A percentile compares a stretch with the other conserved stretches of the same genome.
These are phyloP conservation scores for Hippolais icterina DNA, from an alignment of 2,113 vertebrate genomes.

Conservation along the genomic window DNA sequence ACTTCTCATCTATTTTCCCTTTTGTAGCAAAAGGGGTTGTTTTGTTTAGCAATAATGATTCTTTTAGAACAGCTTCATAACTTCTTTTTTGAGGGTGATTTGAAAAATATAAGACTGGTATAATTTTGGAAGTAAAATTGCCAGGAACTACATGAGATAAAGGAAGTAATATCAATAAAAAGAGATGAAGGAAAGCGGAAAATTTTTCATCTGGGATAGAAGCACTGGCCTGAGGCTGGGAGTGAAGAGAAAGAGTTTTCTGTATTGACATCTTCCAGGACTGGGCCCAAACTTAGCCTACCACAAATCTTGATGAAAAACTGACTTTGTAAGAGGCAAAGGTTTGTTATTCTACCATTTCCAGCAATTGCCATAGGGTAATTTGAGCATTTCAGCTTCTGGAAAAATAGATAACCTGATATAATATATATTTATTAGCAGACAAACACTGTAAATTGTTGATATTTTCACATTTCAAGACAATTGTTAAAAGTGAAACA, in stretches of 20 bases:
- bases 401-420: conserved; percentile 42
- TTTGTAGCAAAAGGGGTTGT: neutral
- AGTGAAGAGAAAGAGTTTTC: neutral
- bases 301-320: neutral
- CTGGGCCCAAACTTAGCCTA: neutral
- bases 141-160: neutral
- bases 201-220: neutral
- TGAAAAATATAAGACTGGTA: neutral
- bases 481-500: conserved; percentile 60
- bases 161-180: neutral
- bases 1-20: neutral
- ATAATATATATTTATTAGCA: conserved; percentile 44
- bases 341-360: neutral
- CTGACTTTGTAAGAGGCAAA: neutral
- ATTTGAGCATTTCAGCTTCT: neutral
- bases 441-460: conserved; percentile 18
- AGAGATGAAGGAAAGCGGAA: neutral
- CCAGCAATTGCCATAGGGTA: neutral
- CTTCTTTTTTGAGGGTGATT: neutral
- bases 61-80: neutral
- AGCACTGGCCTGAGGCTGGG: neutral
- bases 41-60: neutral
- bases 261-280: neutral
- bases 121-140: neutral
- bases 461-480: conserved; percentile 51